Percentiles rank a stretch among this genome's conserved stretches.
phyloP scores from a whole-genome alignment of 2,113 vertebrate genomes.

The Syrrhaptes paradoxus region DNA sequence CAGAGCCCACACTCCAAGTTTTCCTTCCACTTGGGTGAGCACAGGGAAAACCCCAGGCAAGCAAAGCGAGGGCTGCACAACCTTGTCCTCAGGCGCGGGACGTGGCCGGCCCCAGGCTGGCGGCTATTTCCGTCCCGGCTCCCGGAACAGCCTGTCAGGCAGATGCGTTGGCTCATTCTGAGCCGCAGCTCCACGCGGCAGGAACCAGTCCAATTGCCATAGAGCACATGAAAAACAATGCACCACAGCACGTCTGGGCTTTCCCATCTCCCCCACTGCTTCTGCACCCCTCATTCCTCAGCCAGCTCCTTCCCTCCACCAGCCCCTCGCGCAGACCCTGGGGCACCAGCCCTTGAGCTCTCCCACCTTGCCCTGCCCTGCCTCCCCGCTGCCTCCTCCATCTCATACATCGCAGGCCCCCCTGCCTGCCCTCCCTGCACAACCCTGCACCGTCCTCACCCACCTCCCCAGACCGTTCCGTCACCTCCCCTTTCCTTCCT shows the following conservation, averaged over 20 bases:
- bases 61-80: neutral
- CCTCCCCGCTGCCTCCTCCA: neutral
- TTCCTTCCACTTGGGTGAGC: neutral
- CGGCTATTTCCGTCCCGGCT: constrained; percentile 12
- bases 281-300: neutral
- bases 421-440: neutral
- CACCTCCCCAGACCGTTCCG: neutral
- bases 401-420: neutral
- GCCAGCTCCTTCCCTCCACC: neutral
- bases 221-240: constrained; percentile 28
- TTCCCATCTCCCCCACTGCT: neutral
- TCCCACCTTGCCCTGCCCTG: neutral
- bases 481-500: neutral
- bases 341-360: neutral
- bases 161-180: neutral
- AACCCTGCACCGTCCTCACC: neutral
- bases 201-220: constrained; percentile 20
- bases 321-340: accelerated
- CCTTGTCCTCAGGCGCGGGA: neutral
- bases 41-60: neutral
- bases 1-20: neutral
- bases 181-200: neutral
- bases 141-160: constrained; percentile 25
- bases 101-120: neutral
- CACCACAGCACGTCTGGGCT: neutral